Base-by-base conservation (phyloP, 2,888 invertebrate species). In the Ferrisia virgata region DNA sequence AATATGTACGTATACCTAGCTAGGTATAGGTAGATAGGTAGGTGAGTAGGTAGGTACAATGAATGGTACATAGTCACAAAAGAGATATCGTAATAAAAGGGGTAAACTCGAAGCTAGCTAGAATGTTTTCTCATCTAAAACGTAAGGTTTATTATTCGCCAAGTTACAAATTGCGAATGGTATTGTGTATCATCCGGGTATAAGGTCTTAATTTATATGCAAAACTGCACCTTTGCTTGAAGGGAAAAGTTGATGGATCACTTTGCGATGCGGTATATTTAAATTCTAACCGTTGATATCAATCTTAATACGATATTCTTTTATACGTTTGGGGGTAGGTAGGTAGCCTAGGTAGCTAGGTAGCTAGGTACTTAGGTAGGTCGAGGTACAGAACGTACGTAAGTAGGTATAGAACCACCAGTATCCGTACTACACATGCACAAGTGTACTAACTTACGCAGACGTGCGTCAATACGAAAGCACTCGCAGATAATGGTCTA, bases 191-290 rank as follows among this genome's bases (percentile, higher is more conserved):
- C 53, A n/a, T 53, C 6, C 13, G 13, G 53, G 22, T 53, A 53
- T 53, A 53, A 69, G 31, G 69, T 28, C 31, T 69, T 31, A 69
- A 69, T 69, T 31, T 69, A 69, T 69, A 69, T 69, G 69, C 69
- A 69, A 69, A 69, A 69, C 28, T 69, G 69, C 31, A 69, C 31
- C 69, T 31, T 31, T 31, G 69, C 28, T 28, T 69, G 28, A 31
- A 69, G 31, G 69, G 69, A 31, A 31, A 31, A 69, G 69, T 69
- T 69, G 69, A 69, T 69, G 69, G 69, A 69, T 69, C 69, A 69
- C 69, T 53, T 22, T 18, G 53, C 53, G 53, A 53, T 53, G 53
- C 22, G 53, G 53, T 53, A 53, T 53, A 53, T 53, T 53, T 53
- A 53, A 53, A 53, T 53, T 53, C 53, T 53, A 53, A 53, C 53